Base-by-base conservation (phyloP, 2,113 vertebrate genomes). In the Coracopsis vasa region DNA sequence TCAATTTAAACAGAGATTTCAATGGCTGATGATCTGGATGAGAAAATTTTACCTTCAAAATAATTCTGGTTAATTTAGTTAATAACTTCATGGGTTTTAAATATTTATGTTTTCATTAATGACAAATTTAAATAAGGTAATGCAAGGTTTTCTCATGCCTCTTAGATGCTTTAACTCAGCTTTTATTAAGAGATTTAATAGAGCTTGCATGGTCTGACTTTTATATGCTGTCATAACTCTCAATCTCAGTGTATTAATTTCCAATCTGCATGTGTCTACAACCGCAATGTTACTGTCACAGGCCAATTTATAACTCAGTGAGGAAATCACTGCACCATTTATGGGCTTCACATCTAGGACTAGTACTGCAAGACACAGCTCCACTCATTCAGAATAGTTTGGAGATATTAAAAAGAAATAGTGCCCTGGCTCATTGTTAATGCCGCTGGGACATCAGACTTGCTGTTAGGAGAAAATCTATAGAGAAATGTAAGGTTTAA, bases 91-190 rank as follows among this genome's bases (percentile, higher is more conserved):
- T n/a, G n/a, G 21, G 16, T 24, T 92, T 93, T 1, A 79, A 92
- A 89, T 94, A 87, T 94, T 92, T 86, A 86, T 80, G 20, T 92
- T 96, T 89, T 79, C 41, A 93, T 91, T 92, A 92, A 75, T 75
- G 56, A 65, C 37, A 87, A 13, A 92, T 88, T 60, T 74, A 92
- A 92, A 88, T 86, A 37, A 84, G 28, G n/a, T n/a, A 88, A 89
- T 81, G 25, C 33, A 56, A 81, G 24, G 17, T 61, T 95, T 93
- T 82, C 28, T 75, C 37, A 53, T 89, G 48, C 11, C 72, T 75
- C 31, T 92, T 79, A 48, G 47, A 51, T 79, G 33, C 44, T 89
- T 95, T 48, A 31, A 37, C 17, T 72, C 44, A 73, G 48, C 16
- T 65, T 82, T 84, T 89, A 69, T 80, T 80, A 88, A 74, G 61